Percentiles rank a stretch among this genome's conserved stretches.
Conservation (phyloP, 2,888 invertebrate genomes). For the Abrostola triplasia region DNA sequence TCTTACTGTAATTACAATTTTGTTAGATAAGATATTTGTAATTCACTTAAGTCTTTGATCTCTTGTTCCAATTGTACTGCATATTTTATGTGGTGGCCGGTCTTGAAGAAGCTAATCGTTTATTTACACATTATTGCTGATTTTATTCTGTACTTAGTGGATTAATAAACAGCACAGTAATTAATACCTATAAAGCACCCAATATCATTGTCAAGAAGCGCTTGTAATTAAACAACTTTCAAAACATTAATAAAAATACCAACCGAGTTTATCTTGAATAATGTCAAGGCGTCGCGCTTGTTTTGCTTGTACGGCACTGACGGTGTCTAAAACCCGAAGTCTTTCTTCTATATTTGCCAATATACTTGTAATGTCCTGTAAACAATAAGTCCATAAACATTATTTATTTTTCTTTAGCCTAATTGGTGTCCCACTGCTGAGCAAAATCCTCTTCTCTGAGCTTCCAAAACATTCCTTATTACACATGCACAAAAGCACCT, state of each 20-base stretch:
- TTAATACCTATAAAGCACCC: no score
- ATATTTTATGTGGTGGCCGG: slow-evolving; percentile 7
- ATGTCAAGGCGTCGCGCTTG: slow-evolving; percentile 82
- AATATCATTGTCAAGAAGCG: no score
- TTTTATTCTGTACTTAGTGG: neutral
- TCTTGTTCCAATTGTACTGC: slow-evolving; percentile 23
- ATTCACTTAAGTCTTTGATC: slow-evolving; percentile 19
- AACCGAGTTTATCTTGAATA: slow-evolving; percentile 85
- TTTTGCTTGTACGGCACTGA: slow-evolving; percentile 78
- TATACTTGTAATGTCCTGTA: slow-evolving; percentile 77
- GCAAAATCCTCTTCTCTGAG: slow-evolving; percentile 36
- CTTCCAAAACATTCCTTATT: slow-evolving; percentile 1
- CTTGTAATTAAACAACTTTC: no score
- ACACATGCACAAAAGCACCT: neutral
- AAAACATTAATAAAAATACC: slow-evolving; percentile 27
- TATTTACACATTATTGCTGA: neutral
- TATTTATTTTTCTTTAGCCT: slow-evolving; percentile 7
- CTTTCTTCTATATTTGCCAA: slow-evolving; percentile 82
- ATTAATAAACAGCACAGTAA: neutral
- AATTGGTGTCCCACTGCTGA: slow-evolving; percentile 16
- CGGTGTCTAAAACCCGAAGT: slow-evolving; percentile 77
- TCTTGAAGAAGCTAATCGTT: neutral
- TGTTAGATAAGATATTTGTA: slow-evolving; percentile 17
- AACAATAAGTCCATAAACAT: slow-evolving; percentile 5
- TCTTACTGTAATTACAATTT: slow-evolving; percentile 11